Conservation (phyloP, 2,113 vertebrate species). For the Meriones unguiculatus region DNA sequence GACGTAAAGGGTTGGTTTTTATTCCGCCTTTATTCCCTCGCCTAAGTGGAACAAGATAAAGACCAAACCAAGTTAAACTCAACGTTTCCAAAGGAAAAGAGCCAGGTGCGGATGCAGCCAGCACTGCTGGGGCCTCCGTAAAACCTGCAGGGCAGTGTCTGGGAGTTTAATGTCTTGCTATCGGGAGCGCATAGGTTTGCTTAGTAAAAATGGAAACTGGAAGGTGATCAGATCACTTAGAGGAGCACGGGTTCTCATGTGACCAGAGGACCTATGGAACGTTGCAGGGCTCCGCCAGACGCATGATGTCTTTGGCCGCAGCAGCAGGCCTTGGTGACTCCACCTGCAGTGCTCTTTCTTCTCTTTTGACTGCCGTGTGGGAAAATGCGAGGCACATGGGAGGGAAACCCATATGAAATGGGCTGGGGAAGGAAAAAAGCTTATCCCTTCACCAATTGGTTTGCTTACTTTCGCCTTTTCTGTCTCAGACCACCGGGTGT, state of each 20-base stretch:
- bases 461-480: constrained; percentile 79
- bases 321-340: not conserved
- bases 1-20: constrained; percentile 23
- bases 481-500: constrained; percentile 80
- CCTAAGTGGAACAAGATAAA: not conserved
- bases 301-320: not conserved
- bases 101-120: constrained; percentile 7
- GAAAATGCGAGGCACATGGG: not conserved
- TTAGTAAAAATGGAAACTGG: constrained; percentile 2
- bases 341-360: not conserved
- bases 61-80: constrained; percentile 17
- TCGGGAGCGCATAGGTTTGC: not conserved
- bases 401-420: not conserved
- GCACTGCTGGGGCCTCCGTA: not conserved
- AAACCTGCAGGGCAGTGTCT: not conserved
- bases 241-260: not conserved
- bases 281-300: not conserved
- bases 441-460: constrained; percentile 62
- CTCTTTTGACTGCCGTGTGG: not conserved
- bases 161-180: not conserved
- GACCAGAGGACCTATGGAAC: not conserved
- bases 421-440: constrained; percentile 7
- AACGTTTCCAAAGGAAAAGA: not conserved
- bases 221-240: not conserved
- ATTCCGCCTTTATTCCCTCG: constrained; percentile 1